Base-by-base conservation (phyloP, 2,113 vertebrate genomes). In the Tiliqua scincoides region DNA sequence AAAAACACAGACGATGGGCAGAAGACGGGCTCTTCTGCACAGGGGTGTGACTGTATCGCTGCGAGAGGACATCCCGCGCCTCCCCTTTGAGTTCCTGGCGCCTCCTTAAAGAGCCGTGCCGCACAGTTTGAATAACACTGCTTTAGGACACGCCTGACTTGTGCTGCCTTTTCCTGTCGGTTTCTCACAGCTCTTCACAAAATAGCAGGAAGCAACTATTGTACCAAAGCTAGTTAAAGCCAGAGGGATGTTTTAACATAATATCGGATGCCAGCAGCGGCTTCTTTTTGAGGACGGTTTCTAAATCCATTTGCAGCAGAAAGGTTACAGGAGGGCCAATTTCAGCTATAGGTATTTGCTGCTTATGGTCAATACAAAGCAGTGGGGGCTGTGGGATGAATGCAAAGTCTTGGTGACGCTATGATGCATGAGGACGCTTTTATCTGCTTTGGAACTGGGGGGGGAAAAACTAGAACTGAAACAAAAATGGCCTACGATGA, bases 141-240 rank as follows among this genome's bases (percentile, higher is more conserved):
- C n/a, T n/a, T n/a, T n/a, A n/a, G n/a, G n/a, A n/a, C n/a, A 54
- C 52, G 6, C 12, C 52, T 54, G 52, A 12, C 52, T 54, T 54
- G 52, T 91, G 84, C 11, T 91, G 27, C 37, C 15, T 43, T 59
- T 59, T 71, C 67, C 21, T 72, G 52, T 30, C 62, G 3, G 1
- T 61, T 52, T 52, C 37, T 30, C 85, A 84, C 84, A 90, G 35
- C 68, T 76, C 75, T 71, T 85, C 76, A 62, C n/a, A 93, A 94
- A 94, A 85, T 93, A 94, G 78, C 87, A 95, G 92, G 91, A 94
- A 95, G 93, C 89, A 15, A 20, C 81, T 88, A 92, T 92, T 93
- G 91, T 92, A 54, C 61, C 88, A 85, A 82, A 67, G 91, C 79
- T 77, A 85, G 87, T 87, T 91, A 95, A 94, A 93, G 89, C 86